Evolutionary conservation across 2,888 invertebrate species (phyloP).

Genomic region (Folsomia candida): DNA sequence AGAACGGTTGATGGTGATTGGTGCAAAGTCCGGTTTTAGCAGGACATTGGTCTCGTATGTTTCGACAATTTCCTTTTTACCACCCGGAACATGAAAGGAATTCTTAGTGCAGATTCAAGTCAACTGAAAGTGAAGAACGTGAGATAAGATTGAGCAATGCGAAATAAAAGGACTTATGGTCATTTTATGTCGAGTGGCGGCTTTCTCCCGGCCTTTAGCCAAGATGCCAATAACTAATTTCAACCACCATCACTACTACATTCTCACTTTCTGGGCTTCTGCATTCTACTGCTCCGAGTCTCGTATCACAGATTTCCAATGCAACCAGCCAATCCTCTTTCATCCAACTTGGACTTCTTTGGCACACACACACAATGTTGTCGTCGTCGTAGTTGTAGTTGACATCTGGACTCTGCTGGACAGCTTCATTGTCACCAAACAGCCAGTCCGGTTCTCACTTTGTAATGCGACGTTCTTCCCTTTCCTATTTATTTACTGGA

Average conservation of each 20-base stretch:
- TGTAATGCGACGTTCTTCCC: no score
- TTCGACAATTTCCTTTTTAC: slow-evolving; percentile 4
- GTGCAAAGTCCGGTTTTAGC: neutral
- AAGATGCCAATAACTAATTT: slow-evolving; percentile 26
- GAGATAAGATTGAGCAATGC: slow-evolving; percentile 25
- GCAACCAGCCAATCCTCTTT: neutral
- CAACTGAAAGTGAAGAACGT: slow-evolving; percentile 6
- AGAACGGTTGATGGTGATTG: neutral
- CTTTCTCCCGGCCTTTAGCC: slow-evolving; percentile 6
- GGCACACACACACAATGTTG: neutral
- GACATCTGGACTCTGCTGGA: neutral
- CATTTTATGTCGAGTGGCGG: slow-evolving; percentile 10
- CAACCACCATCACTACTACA: neutral
- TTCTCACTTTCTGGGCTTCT: no score
- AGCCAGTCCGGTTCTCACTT: no score
- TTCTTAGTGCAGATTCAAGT: neutral
- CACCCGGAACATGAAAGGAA: slow-evolving; percentile 18
- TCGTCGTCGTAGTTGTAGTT: neutral
- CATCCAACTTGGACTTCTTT: neutral
- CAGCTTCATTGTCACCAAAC: neutral
- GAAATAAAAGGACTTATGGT: slow-evolving; percentile 16
- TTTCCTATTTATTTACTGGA: no score
- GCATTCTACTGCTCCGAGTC: neutral
- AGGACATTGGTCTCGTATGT: neutral
- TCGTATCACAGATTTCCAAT: neutral